Evolutionary conservation across 2,888 invertebrate species (phyloP), one percentile per base, ranked within the genome.

Genomic region (Nowickia ferox): DNA sequence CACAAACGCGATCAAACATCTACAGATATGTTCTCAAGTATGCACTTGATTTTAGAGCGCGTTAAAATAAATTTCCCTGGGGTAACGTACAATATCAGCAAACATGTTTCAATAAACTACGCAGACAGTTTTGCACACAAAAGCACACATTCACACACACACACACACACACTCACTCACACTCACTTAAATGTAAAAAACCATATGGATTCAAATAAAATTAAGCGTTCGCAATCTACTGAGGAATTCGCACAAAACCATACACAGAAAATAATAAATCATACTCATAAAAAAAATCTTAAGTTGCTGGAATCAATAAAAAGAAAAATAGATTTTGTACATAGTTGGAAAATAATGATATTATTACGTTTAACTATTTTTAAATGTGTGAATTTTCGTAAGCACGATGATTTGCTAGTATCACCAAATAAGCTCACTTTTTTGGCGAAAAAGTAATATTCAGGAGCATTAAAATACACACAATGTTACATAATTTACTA

Each of bases 11-110:
- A 17, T 17, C 15, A 61, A 4, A 65, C 19, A 46, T 8, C 38
- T 9, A 48, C 46, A 38, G 13, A 30, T 6, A 42, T 46, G 53
- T 51, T 9, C 13, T 9, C 13, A 40, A 19, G 51, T 68, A 65
- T 11, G 55, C 78, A 85, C 66, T 78, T 75, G 69, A 75, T 63
- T 82, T 82, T 78, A 85, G 71, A 78, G 55, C 82, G 74, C 85
- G 85, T 75, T 77, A 86, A 84, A 86, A 78, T 78, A 86, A 81
- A 86, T 86, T 86, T 86, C 86, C 86, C 86, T 40, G 19, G 77
- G 86, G 86, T 65, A 84, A 84, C 74, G 61, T 81, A 76, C 65
- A 80, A 61, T 66, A 83, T 79, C 80, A 79, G 51, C 83, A 61
- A 44, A 76, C 86, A 83, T 83, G 78, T 79, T 79, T n/a, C 30